A percentile compares a stretch with the other conserved stretches of the same genome.
Conservation (phyloP, 2,797 vertebrate genomes). For the Rhinatrema bivittatum region DNA sequence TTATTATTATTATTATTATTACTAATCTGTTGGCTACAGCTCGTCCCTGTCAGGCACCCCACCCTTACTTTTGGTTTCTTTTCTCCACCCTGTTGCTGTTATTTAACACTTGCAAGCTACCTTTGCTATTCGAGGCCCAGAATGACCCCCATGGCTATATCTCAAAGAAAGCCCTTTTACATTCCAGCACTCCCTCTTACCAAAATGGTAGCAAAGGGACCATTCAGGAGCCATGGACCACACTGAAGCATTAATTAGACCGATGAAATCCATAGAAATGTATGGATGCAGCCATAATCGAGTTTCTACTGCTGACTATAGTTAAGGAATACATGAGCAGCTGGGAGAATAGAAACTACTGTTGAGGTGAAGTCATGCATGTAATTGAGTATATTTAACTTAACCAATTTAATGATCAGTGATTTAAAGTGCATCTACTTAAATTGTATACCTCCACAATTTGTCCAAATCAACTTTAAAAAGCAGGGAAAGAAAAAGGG, state of each 20-base stretch:
- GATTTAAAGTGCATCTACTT: conserved; percentile 73
- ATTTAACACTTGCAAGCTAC: conserved; percentile 35
- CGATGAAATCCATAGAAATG: conserved; percentile 69
- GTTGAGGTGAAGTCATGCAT: conserved; percentile 70
- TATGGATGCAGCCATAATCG: conserved; percentile 69
- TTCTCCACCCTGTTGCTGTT: conserved; percentile 22
- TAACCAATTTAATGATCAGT: conserved; percentile 75
- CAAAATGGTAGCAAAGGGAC: conserved; percentile 53
- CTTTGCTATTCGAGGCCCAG: conserved; percentile 51
- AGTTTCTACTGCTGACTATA: conserved; percentile 63
- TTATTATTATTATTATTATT: no score
- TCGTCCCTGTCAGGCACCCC: no score
- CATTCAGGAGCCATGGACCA: conserved; percentile 64
- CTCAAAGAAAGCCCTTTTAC: conserved; percentile 65
- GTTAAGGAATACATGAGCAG: conserved; percentile 65
- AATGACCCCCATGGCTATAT: conserved; percentile 59
- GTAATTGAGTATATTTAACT: conserved; percentile 81
- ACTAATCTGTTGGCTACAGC: no score
- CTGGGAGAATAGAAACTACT: conserved; percentile 66
- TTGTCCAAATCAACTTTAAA: conserved; percentile 59
- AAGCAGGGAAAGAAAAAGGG: conserved; percentile 50
- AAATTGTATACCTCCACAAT: conserved; percentile 63
- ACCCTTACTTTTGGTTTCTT: conserved; percentile 13
- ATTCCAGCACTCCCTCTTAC: conserved; percentile 77
- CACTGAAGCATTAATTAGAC: conserved; percentile 75